Conservation (phyloP, 2,888 invertebrate species). For the Agrochola litura region DNA sequence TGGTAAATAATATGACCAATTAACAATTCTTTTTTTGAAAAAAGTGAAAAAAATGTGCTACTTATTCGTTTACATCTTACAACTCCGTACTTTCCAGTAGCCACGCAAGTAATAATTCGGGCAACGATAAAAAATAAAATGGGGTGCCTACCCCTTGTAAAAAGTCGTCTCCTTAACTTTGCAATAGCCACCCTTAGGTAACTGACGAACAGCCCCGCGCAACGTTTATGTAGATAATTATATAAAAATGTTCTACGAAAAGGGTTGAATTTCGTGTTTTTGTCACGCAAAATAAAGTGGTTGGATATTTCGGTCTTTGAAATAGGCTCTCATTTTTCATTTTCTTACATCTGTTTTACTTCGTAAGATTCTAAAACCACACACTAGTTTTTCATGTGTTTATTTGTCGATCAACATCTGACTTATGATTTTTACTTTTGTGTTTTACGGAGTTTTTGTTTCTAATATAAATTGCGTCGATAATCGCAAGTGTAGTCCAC, state of each 20-base stretch:
- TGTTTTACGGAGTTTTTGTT: background rate
- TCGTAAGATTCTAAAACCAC: background rate
- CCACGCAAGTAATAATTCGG: conserved; percentile 79
- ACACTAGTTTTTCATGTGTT: no score
- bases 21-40: no score
- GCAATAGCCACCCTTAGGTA: conserved; percentile 81
- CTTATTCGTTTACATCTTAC: background rate
- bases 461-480: background rate
- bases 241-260: conserved; percentile 66
- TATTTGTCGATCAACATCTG: background rate
- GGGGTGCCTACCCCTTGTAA: conserved; percentile 86
- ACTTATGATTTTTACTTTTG: background rate
- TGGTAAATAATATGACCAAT: background rate
- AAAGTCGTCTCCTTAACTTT: conserved; percentile 81
- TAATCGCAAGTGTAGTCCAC: background rate
- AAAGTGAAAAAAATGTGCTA: background rate
- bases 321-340: background rate
- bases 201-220: conserved; percentile 67
- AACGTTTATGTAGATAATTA: conserved; percentile 68
- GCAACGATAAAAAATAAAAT: conserved; percentile 85
- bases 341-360: background rate
- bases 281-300: background rate
- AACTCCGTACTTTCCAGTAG: conserved; percentile 67
- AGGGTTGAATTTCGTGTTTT: conserved; percentile 52
- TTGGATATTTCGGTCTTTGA: background rate